These are phyloP conservation scores for Microplitis demolitor DNA, from an alignment of 1,140 invertebrate species.

Conservation along the genomic window DNA sequence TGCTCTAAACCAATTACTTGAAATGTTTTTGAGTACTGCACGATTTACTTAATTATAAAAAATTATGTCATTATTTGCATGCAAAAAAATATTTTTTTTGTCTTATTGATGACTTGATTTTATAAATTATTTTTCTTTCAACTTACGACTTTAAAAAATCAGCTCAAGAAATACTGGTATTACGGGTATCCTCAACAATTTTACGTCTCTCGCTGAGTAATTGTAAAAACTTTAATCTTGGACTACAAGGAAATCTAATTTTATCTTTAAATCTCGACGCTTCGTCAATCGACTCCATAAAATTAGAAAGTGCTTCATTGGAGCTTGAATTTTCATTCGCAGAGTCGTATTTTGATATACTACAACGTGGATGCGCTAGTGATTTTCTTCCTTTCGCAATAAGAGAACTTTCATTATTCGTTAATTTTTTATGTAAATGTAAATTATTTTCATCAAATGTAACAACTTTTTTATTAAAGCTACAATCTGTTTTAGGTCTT, in stretches of 20 bases:
- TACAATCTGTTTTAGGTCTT: background rate
- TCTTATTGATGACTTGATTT: no score
- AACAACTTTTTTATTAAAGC: background rate
- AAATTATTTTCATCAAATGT: background rate
- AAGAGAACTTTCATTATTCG: slow-evolving; percentile 1
- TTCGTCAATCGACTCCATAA: slow-evolving; percentile 33
- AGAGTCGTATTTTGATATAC: slow-evolving; percentile 29
- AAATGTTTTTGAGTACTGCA: no score
- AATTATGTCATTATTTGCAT: no score
- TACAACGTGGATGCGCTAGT: slow-evolving; percentile 14
- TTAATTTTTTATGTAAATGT: slow-evolving; percentile 11
- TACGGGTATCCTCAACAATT: slow-evolving; percentile 45
- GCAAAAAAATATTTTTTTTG: no score
- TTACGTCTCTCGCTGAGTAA: slow-evolving; percentile 47
- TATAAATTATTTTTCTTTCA: no score
- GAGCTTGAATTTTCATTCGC: slow-evolving; percentile 32
- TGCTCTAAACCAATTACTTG: no score
- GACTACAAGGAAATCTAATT: slow-evolving; percentile 43
- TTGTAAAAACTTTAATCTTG: slow-evolving; percentile 46
- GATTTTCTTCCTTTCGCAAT: slow-evolving; percentile 23
- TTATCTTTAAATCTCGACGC: slow-evolving; percentile 31
- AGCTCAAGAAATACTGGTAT: slow-evolving; percentile 36
- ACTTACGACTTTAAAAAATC: background rate
- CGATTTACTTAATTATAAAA: no score
- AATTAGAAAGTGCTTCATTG: slow-evolving; percentile 28